Evolutionary conservation across 2,113 vertebrate species (phyloP), one percentile per base, ranked within the genome.

Genomic region (Turdus rufiventris): DNA sequence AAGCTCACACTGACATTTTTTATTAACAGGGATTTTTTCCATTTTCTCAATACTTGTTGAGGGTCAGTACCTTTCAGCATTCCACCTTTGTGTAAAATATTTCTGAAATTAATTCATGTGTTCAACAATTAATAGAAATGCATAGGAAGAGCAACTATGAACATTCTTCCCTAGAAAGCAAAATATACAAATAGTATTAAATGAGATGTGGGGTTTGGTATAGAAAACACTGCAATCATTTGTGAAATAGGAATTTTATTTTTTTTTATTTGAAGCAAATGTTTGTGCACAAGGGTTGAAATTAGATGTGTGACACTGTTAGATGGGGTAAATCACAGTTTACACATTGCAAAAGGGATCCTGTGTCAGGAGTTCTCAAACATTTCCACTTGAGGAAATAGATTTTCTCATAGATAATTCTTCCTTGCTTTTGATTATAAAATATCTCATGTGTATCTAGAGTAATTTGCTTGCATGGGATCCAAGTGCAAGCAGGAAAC

Each of bases 401-500:
- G 93, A 95, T 93, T 91, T 91, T 93, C 93, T 95, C 81, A 70
- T 77, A 71, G 62, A 88, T 85, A 89, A 88, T 47, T 50, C 47
- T 48, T 78, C 74, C 71, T 91, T 48, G 65, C 40, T 94, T 34
- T 82, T 95, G 87, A 88, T 94, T 91, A 76, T 93, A 93, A 94
- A 96, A 85, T 76, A 66, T 51, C 50, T 86, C 54, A 43, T 54
- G 50, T 91, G 53, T 88, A 89, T 66, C 91, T 85, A 63, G 43
- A 83, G 68, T 87, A 85, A 93, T 96, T 92, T 89, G 50, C 45
- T 89, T 89, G 51, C 66, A 79, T 19, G 77, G 31, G 78, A 85
- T 90, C 65, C 68, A 93, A 95, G 63, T 70, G 40, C 18, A 38
- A 92, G 67, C 71, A 89, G 67, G 87, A 96, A 94, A 93, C 56